phyloP scores from a whole-genome alignment of 1,140 invertebrate genomes.

The Meloidogyne floridensis region DNA sequence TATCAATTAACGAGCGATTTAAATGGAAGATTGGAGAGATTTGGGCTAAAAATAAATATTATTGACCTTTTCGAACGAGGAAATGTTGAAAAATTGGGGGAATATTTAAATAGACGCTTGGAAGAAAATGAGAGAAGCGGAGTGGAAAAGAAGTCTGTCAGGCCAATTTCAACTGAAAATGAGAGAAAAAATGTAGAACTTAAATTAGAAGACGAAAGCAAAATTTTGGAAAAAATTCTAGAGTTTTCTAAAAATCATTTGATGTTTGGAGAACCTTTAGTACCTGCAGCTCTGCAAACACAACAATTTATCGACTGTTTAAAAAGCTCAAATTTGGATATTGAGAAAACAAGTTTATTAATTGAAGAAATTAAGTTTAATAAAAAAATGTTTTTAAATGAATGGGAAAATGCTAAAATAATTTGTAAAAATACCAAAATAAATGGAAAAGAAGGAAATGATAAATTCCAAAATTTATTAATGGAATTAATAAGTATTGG shows the following conservation, averaged over 20 bases:
- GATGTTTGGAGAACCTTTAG: neutral
- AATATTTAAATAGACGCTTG: neutral
- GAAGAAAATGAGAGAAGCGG: neutral
- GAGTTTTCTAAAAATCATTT: neutral
- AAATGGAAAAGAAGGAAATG: neutral
- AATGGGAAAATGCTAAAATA: neutral
- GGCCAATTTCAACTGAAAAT: neutral
- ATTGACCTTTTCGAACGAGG: neutral
- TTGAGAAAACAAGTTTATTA: neutral
- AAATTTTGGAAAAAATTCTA: neutral
- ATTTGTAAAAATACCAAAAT: neutral
- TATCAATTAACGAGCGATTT: slow-evolving; percentile 11
- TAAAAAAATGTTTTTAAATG: neutral
- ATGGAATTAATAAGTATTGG: neutral
- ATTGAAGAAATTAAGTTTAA: slow-evolving; percentile 3
- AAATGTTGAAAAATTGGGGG: slow-evolving; percentile 1
- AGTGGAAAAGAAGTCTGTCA: neutral
- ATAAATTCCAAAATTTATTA: neutral
- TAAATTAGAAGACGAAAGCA: neutral
- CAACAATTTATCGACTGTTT: neutral
- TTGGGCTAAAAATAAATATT: slow-evolving; percentile 1
- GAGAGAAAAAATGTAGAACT: neutral
- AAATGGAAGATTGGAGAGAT: neutral
- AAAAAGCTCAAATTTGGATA: neutral
- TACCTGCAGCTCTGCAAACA: neutral